Evolutionary conservation across 2,888 invertebrate genomes (phyloP).

Genomic region (Monoplex corrugatus): DNA sequence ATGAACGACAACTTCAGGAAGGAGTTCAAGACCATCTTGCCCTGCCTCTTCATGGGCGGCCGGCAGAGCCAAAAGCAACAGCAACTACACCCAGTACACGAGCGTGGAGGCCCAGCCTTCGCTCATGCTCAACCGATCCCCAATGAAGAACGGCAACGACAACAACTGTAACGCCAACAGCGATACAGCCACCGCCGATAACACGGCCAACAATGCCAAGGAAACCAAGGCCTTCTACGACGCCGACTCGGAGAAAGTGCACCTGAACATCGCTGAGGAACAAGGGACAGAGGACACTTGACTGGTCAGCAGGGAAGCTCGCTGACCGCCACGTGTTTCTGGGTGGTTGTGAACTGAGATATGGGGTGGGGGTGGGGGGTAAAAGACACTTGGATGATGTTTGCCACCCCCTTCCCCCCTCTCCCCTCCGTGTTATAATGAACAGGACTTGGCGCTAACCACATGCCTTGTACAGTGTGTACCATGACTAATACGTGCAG

Average conservation of each 20-base stretch:
- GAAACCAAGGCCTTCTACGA: conserved; percentile 75
- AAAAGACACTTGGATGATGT: background rate
- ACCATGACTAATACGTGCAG: conserved; percentile 6
- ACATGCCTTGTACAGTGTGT: conserved; percentile 27
- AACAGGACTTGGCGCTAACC: background rate
- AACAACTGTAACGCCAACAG: conserved; percentile 53
- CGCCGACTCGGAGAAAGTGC: conserved; percentile 76
- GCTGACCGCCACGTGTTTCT: background rate
- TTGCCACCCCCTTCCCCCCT: too few species aligned
- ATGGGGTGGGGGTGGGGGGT: background rate
- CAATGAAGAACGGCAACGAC: conserved; percentile 73
- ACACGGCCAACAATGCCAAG: conserved; percentile 65
- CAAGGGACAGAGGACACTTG: conserved; percentile 43
- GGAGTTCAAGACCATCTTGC: conserved; percentile 86
- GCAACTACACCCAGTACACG: conserved; percentile 78
- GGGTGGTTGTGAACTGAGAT: background rate
- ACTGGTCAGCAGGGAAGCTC: background rate
- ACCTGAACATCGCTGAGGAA: conserved; percentile 71
- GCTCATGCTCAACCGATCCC: conserved; percentile 76
- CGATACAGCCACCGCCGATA: conserved; percentile 41
- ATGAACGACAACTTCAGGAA: conserved; percentile 96
- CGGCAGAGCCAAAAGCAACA: conserved; percentile 67
- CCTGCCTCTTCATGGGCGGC: conserved; percentile 76
- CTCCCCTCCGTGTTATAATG: too few species aligned
- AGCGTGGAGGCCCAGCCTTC: conserved; percentile 78